Conservation (phyloP, 2,113 vertebrate genomes). For the Prunella fulvescens region DNA sequence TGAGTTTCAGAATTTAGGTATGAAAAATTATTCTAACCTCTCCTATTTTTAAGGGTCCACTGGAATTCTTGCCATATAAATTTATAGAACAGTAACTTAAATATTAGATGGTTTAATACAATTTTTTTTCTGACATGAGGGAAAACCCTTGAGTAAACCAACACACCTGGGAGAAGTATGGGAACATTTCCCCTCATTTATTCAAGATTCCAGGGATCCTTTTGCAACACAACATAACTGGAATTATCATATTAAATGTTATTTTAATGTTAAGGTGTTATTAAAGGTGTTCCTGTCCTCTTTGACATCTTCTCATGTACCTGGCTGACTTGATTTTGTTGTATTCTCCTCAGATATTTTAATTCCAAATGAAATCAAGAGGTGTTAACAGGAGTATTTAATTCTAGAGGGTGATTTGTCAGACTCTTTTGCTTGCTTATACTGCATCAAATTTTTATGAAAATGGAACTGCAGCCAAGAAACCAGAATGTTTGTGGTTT, state of each 20-base stretch:
- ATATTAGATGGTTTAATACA: neutral
- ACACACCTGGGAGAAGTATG: neutral
- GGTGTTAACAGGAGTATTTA: neutral
- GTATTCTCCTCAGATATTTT: neutral
- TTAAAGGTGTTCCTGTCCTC: neutral
- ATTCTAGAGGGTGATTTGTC: neutral
- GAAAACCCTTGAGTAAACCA: neutral
- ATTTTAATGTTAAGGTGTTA: neutral
- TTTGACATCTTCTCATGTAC: neutral
- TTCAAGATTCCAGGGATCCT: neutral
- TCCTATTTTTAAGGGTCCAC: neutral
- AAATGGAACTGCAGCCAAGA: neutral
- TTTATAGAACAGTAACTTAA: neutral
- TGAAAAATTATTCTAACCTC: neutral
- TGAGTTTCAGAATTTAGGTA: neutral
- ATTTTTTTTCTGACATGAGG: neutral
- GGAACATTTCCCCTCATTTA: neutral
- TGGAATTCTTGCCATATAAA: neutral
- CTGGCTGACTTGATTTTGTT: neutral
- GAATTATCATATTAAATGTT: neutral
- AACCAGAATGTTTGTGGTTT: neutral
- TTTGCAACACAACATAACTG: neutral
- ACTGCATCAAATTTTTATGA: neutral
- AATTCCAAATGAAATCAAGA: neutral
- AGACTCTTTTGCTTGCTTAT: neutral